Evolutionary conservation across 2,113 vertebrate species (phyloP).

Genomic region (Marcusenius ussheri): DNA sequence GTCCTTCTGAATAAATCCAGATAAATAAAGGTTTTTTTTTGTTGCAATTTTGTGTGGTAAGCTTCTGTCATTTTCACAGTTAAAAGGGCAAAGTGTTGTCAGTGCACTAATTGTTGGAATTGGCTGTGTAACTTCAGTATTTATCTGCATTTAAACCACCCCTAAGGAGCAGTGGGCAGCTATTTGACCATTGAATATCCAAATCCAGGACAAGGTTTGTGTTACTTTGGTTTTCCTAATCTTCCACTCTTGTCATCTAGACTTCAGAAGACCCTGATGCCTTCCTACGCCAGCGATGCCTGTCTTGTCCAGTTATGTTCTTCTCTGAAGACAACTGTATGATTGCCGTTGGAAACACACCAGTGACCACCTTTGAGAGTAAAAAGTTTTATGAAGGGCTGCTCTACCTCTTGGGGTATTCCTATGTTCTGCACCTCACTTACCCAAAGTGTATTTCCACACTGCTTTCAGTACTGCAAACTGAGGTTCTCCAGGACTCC

Average conservation of each 20-base stretch:
- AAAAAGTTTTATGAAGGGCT: not conserved
- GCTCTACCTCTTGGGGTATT: slow-evolving; percentile 16
- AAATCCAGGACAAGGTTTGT: not conserved
- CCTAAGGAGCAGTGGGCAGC: not conserved
- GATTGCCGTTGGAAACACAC: slow-evolving; percentile 13
- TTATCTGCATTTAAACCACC: not conserved
- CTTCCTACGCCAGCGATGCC: not conserved
- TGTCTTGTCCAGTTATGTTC: slow-evolving; percentile 20
- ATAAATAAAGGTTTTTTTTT: not conserved
- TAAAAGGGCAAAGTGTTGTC: not conserved
- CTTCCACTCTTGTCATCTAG: not conserved
- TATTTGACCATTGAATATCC: not conserved
- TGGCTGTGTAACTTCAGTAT: not conserved
- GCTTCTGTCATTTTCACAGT: not conserved
- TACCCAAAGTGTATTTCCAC: slow-evolving; percentile 14
- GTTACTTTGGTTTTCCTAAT: not conserved
- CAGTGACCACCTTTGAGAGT: slow-evolving; percentile 17
- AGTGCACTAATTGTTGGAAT: not conserved
- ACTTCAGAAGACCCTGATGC: not conserved
- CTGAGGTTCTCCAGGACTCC: slow-evolving; percentile 2
- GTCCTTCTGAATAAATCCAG: too few species aligned
- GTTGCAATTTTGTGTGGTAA: not conserved
- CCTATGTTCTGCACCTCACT: slow-evolving; percentile 12
- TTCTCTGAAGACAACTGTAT: slow-evolving; percentile 22
- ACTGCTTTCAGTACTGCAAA: not conserved